Conservation (phyloP, 37 sponge, comb jelly and placozoan species). For the Halisarca cf. caerulea region DNA sequence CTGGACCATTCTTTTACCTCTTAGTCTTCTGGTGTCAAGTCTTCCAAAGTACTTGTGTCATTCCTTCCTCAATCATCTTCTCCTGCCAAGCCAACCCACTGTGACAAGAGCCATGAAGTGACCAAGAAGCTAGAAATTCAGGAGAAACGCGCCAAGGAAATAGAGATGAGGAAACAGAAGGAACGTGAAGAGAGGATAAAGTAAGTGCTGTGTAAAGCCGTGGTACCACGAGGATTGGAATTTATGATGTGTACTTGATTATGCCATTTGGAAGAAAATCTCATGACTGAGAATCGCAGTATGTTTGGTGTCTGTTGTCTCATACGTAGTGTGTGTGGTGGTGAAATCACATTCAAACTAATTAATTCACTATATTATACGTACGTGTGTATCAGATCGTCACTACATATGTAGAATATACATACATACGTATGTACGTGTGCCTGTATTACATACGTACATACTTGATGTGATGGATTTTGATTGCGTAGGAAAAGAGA, state of each 20-base stretch:
- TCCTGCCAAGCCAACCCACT: background rate
- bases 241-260: too few species aligned
- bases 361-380: background rate
- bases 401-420: background rate
- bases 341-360: too few species aligned
- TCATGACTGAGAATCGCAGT: background rate
- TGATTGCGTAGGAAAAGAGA: slow-evolving; percentile 23
- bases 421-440: background rate
- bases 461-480: background rate
- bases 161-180: slow-evolving; percentile 31
- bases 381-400: background rate
- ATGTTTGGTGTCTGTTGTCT: background rate
- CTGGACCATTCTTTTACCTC: background rate
- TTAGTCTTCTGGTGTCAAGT: background rate
- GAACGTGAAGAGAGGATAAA: slow-evolving; percentile 36
- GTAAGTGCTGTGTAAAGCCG: slow-evolving; percentile 10
- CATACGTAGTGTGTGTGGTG: background rate
- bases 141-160: slow-evolving; percentile 26
- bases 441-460: background rate
- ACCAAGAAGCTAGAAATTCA: slow-evolving; percentile 27
- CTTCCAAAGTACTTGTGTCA: background rate
- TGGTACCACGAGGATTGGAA: too few species aligned
- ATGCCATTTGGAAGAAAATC: too few species aligned
- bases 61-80: background rate
- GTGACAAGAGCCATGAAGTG: background rate